Percentiles rank a stretch among this genome's conserved stretches.
phyloP scores from a whole-genome alignment of 2,797 vertebrate species.

The Kryptolebias ocellatus region DNA sequence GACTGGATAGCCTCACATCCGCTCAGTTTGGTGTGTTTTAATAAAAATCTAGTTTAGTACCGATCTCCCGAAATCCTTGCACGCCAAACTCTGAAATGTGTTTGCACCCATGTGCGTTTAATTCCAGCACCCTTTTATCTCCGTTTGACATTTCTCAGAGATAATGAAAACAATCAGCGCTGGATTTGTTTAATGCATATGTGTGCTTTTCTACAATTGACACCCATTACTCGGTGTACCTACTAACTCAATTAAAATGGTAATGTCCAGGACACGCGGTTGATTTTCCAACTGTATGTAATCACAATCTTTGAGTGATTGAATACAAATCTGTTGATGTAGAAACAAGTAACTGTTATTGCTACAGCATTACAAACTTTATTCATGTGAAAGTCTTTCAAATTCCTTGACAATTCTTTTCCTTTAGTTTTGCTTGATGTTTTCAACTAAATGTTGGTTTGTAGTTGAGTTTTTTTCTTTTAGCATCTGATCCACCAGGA shows the following conservation, averaged over 20 bases:
- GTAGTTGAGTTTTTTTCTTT: too few relatives aligned
- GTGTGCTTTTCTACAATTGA: conserved; percentile 8
- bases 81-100: conserved; percentile 7
- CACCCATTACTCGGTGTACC: conserved; percentile 27
- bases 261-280: not conserved
- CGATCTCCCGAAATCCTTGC: not conserved
- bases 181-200: conserved; percentile 7
- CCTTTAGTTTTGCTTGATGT: not conserved
- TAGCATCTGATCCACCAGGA: too few relatives aligned
- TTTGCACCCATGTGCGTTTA: conserved; percentile 25
- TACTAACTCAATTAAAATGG: conserved; percentile 20
- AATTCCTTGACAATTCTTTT: not conserved
- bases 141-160: conserved; percentile 14
- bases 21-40: conserved; percentile 14
- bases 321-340: not conserved
- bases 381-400: not conserved
- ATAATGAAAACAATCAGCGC: conserved; percentile 1
- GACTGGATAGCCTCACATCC: not conserved
- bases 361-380: not conserved
- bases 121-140: conserved; percentile 10
- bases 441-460: not conserved
- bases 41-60: conserved; percentile 12
- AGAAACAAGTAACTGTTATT: not conserved
- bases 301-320: not conserved
- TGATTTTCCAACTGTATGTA: conserved; percentile 7